These are phyloP conservation scores for Sesamia inferens DNA, from an alignment of 2,888 invertebrate genomes.

Conservation along the genomic window DNA sequence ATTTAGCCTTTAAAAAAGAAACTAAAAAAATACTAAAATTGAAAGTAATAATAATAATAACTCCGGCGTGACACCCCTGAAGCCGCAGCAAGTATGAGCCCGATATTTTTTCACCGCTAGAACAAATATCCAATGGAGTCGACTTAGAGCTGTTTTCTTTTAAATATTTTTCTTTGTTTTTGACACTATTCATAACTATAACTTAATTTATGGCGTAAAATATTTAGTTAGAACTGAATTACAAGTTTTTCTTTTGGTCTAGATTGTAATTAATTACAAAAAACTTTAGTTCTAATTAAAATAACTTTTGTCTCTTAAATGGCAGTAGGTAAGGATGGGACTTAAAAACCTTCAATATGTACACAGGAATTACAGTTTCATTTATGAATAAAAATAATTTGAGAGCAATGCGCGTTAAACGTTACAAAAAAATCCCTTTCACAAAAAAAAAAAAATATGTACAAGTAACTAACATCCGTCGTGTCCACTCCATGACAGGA, in stretches of 20 bases:
- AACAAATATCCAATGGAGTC: constrained; percentile 76
- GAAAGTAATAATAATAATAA: constrained; percentile 79
- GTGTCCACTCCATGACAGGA: constrained; percentile 69
- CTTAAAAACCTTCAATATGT: too few relatives aligned
- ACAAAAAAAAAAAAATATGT: constrained; percentile 26
- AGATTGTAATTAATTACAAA: too few relatives aligned
- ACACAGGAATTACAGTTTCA: background rate
- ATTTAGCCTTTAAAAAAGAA: too few relatives aligned
- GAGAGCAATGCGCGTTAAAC: too few relatives aligned
- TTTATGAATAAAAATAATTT: background rate
- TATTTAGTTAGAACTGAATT: too few relatives aligned
- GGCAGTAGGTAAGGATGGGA: too few relatives aligned
- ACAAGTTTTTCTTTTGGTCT: too few relatives aligned
- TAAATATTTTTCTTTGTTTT: constrained; percentile 1
- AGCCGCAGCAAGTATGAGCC: constrained; percentile 84
- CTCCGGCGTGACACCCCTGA: constrained; percentile 77
- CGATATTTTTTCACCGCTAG: constrained; percentile 88
- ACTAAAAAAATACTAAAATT: too few relatives aligned
- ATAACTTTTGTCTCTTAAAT: too few relatives aligned
- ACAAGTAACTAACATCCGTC: constrained; percentile 29
- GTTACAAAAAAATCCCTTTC: constrained; percentile 21
- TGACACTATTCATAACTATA: too few relatives aligned
- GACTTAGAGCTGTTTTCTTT: constrained; percentile 59
- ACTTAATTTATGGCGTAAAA: too few relatives aligned
- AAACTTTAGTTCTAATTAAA: too few relatives aligned